phyloP scores from a whole-genome alignment of 2,113 vertebrate genomes.

The Melierax canorus region DNA sequence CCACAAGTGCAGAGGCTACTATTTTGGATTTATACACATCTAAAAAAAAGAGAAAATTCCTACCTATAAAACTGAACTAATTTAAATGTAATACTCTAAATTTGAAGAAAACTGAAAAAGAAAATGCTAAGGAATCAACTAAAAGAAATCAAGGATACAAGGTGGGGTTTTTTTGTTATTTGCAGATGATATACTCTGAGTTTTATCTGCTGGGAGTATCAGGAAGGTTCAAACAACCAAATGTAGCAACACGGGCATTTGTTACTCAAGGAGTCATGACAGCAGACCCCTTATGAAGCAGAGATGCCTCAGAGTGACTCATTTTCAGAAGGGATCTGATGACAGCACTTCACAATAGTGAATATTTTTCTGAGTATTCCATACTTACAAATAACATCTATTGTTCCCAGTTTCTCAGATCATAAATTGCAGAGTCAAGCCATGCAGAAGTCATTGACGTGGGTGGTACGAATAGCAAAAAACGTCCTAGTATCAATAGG shows the following conservation, averaged over 20 bases:
- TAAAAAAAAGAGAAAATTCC: not conserved
- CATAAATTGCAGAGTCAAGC: not conserved
- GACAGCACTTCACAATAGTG: not conserved
- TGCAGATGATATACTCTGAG: not conserved
- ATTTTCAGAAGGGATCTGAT: not conserved
- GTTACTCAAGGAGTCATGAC: not conserved
- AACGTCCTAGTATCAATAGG: rapidly evolving
- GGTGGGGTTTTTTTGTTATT: not conserved
- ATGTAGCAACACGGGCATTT: not conserved
- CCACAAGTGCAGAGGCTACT: not conserved
- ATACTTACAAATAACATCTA: not conserved
- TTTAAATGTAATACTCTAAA: not conserved
- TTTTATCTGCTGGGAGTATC: not conserved
- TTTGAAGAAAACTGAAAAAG: not conserved
- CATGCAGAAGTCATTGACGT: rapidly evolving
- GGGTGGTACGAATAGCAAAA: not conserved
- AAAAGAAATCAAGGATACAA: not conserved
- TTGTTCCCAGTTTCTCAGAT: not conserved
- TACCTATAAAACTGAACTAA: not conserved
- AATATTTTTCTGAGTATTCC: not conserved
- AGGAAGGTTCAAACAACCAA: not conserved
- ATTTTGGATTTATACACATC: not conserved
- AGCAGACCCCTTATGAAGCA: not conserved
- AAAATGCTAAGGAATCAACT: not conserved
- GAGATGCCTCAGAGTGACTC: not conserved